phyloP scores from a whole-genome alignment of 2,888 invertebrate genomes.

The Leucozona laternaria region DNA sequence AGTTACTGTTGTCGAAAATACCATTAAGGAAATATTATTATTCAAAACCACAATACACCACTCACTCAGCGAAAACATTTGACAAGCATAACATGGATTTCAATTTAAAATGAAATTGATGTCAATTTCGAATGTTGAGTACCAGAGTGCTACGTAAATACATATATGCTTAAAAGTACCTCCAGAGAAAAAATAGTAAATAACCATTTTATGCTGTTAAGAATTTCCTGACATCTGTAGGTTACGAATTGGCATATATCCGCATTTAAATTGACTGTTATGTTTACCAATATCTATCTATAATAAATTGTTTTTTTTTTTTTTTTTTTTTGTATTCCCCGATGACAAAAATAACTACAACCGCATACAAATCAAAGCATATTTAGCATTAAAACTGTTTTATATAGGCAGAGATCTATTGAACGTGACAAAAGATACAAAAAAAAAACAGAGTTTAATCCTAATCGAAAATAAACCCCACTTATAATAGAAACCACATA shows the following conservation, averaged over 20 bases:
- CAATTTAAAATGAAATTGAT: too few species aligned
- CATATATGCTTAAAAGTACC: too few species aligned
- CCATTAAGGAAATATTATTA: too few species aligned
- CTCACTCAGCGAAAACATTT: too few species aligned
- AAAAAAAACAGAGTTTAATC: constrained; percentile 8
- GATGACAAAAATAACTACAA: not conserved
- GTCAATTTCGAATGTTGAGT: too few species aligned
- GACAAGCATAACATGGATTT: too few species aligned
- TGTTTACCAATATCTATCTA: not conserved
- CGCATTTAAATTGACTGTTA: too few species aligned
- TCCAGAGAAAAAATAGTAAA: too few species aligned
- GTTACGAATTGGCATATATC: not conserved
- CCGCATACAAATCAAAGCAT: constrained; percentile 6
- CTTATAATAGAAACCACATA: not conserved
- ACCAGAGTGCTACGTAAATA: too few species aligned
- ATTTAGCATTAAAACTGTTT: not conserved
- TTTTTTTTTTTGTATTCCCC: not conserved
- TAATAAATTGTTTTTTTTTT: not conserved
- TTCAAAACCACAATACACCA: too few species aligned
- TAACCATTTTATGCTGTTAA: not conserved
- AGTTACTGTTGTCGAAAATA: too few species aligned
- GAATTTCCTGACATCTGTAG: too few species aligned
- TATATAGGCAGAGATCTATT: not conserved
- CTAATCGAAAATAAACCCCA: constrained; percentile 14
- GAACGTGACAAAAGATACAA: not conserved